Evolutionary conservation across 2,113 vertebrate genomes (phyloP).

Genomic region (Rhinolophus sinicus): DNA sequence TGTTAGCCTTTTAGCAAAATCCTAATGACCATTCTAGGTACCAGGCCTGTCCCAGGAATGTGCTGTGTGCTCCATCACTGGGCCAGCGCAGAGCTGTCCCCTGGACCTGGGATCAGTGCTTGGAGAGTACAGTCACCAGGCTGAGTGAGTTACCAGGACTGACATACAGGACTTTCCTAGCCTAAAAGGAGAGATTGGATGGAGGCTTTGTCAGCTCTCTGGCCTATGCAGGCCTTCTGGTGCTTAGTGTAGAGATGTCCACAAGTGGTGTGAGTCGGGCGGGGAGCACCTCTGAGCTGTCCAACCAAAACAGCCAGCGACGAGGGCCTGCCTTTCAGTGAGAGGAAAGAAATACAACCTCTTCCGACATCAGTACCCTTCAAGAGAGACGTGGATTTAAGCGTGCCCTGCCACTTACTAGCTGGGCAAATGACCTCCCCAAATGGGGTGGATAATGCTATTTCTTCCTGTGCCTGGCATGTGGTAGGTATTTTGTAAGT

Average conservation of each 20-base stretch:
- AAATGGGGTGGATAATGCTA: neutral
- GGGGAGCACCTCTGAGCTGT: neutral
- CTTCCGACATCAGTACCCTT: neutral
- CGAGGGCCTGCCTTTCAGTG: neutral
- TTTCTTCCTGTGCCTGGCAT: neutral
- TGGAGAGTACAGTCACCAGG: neutral
- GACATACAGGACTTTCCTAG: neutral
- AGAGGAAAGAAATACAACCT: neutral
- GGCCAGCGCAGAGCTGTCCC: neutral
- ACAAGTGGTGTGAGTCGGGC: neutral
- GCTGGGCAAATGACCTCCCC: neutral
- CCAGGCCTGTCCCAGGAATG: neutral
- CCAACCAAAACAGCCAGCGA: neutral
- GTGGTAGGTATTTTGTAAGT: neutral
- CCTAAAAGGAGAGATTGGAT: neutral
- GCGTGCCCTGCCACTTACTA: neutral
- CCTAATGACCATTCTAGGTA: neutral
- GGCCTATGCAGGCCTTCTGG: neutral
- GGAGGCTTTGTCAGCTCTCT: neutral
- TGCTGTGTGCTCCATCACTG: neutral
- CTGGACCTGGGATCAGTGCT: neutral
- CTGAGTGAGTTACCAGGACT: neutral
- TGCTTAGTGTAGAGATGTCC: neutral
- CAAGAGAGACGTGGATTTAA: neutral
- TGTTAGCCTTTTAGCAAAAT: neutral